Evolutionary conservation across 92 coral and sea anemone species (phyloP).

Genomic region (Desmophyllum pertusum): DNA sequence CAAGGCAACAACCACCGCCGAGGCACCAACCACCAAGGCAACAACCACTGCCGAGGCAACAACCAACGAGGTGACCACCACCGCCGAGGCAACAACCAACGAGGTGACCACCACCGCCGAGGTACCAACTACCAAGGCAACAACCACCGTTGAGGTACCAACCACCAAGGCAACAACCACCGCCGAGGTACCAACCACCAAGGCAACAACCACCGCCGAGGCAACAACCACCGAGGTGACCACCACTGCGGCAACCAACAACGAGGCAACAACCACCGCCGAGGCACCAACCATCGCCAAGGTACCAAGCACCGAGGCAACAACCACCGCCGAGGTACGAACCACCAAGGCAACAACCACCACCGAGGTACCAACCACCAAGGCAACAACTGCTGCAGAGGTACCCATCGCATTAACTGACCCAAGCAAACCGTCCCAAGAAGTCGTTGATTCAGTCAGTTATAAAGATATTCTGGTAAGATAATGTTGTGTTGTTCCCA

Average conservation of each 20-base stretch:
- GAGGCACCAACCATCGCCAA: too few species aligned
- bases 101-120: too few species aligned
- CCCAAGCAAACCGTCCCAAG: not conserved
- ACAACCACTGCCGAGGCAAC: not conserved
- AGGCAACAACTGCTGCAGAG: not conserved
- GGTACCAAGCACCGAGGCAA: too few species aligned
- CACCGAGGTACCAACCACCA: not conserved
- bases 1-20: too few species aligned
- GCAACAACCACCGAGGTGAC: too few species aligned
- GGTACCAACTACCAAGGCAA: too few species aligned
- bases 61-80: not conserved
- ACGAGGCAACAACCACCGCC: too few species aligned
- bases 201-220: too few species aligned
- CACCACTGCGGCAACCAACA: not conserved
- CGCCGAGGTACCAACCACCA: not conserved
- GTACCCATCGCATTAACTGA: not conserved
- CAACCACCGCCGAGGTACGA: too few species aligned
- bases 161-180: too few species aligned
- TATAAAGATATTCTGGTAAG: not conserved
- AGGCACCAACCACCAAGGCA: not conserved
- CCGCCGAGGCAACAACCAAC: not conserved
- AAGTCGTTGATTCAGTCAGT: constrained; percentile 15
- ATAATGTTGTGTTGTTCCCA: too few species aligned
- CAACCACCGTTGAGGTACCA: too few species aligned
- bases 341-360: not conserved